These are phyloP conservation scores for Melanocharis versteri DNA, from an alignment of 2,113 vertebrate species.

Conservation along the genomic window DNA sequence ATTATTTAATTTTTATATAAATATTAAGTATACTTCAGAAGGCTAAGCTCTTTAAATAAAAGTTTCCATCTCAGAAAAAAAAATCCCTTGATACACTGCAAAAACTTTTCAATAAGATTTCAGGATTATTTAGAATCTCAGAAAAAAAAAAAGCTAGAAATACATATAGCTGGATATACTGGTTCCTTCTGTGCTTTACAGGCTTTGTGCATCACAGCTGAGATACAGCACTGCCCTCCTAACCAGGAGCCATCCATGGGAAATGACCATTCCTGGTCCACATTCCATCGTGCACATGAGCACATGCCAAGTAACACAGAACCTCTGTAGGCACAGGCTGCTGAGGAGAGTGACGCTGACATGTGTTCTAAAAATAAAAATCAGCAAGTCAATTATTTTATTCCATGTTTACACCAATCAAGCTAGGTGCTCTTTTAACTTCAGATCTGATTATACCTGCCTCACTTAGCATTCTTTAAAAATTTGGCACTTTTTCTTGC, in stretches of 20 bases:
- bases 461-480: not conserved
- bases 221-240: not conserved
- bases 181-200: not conserved
- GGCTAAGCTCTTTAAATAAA: not conserved
- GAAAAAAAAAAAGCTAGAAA: not conserved
- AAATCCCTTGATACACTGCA: not conserved
- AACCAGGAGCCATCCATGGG: not conserved
- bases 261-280: not conserved
- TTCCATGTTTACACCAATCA: not conserved
- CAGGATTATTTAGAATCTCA: not conserved
- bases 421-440: not conserved
- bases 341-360: not conserved
- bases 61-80: not conserved
- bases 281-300: rapidly evolving
- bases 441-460: not conserved
- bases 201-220: not conserved
- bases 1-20: not conserved
- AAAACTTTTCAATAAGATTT: not conserved
- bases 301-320: not conserved
- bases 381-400: not conserved
- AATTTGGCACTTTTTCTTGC: not conserved
- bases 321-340: not conserved
- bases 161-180: not conserved
- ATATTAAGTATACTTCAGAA: not conserved
- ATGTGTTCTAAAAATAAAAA: not conserved